Evolutionary conservation across 35 echinoderm and acorn worm genomes (phyloP), one percentile per base, ranked within the genome.

Genomic region (Anneissia japonica): DNA sequence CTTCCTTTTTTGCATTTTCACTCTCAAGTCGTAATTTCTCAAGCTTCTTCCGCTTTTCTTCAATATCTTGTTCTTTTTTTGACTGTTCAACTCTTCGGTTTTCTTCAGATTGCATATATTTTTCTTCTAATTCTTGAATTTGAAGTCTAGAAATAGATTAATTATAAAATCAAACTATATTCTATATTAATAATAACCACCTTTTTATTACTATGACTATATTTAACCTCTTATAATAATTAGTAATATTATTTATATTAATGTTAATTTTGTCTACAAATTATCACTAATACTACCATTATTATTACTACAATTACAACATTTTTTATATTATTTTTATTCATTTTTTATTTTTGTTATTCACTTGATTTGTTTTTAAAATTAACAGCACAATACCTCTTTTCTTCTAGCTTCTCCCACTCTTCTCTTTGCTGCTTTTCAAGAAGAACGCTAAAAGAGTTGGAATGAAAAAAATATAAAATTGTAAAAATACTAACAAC

Each of bases 101-200:
- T 4, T 81, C 31, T 39, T 81, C 79, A 10, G 79, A 36, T 39
- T 81, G 36, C 30, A 36, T 82, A 39, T 82, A 79, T 82, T 86
- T 88, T 43, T 88, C 83, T 23, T 93, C 89, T 38, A 97, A 46
- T 29, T 93, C 77, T 40, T 97, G 80, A 72, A 97, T 81, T 46
- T 97, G 88, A 4, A 80, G 84, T 37, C 94, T 97, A 56, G 32
- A 74, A 90, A 16, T 33, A 76, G n/a, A 19, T 21, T 32, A 30
- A 34, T 17, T 13, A 82, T n/a, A n/a, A 34, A 30, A 32, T 84
- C 11, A 5, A 84, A 84, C 7, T 16, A 31, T 30, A 31, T 12
- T 56, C 26, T 72, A n/a, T n/a, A n/a, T n/a, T n/a, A n/a, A n/a
- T n/a, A n/a, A n/a, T n/a, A n/a, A n/a, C n/a, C n/a, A n/a, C n/a